phyloP scores from a whole-genome alignment of 2,113 vertebrate species.

The Mugil cephalus region DNA sequence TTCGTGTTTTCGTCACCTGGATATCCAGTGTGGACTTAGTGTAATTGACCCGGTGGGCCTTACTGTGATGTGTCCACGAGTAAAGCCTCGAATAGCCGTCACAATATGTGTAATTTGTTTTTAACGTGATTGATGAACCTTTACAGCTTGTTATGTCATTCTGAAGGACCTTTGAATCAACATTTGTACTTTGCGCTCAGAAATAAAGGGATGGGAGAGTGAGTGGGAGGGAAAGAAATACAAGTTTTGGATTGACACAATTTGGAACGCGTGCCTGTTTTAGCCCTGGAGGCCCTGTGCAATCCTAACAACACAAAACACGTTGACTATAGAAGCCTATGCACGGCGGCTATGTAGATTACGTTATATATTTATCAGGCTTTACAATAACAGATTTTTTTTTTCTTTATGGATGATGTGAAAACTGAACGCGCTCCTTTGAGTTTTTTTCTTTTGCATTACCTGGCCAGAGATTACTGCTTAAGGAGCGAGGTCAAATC shows the following conservation, averaged over 20 bases:
- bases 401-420: neutral
- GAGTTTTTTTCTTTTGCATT: slow-evolving; percentile 3
- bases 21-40: slow-evolving; percentile 9
- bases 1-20: slow-evolving; percentile 17
- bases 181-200: slow-evolving; percentile 29
- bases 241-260: slow-evolving; percentile 1
- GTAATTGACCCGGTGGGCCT: slow-evolving; percentile 7
- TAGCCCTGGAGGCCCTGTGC: slow-evolving; percentile 1
- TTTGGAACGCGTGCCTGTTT: neutral
- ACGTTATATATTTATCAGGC: neutral
- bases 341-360: neutral
- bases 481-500: slow-evolving; percentile 4
- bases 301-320: slow-evolving; percentile 11
- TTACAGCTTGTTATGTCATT: slow-evolving; percentile 6
- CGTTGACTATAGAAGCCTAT: neutral
- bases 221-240: slow-evolving; percentile 18
- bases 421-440: neutral
- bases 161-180: slow-evolving; percentile 34
- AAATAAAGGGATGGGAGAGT: slow-evolving; percentile 14
- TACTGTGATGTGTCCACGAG: slow-evolving; percentile 4
- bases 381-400: neutral
- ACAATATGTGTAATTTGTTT: neutral
- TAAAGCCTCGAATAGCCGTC: slow-evolving; percentile 19
- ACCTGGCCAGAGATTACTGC: slow-evolving; percentile 3
- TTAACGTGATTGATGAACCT: slow-evolving; percentile 11